Conservation (phyloP, 2,888 invertebrate genomes). For the Cordylochernes scorpioides region DNA sequence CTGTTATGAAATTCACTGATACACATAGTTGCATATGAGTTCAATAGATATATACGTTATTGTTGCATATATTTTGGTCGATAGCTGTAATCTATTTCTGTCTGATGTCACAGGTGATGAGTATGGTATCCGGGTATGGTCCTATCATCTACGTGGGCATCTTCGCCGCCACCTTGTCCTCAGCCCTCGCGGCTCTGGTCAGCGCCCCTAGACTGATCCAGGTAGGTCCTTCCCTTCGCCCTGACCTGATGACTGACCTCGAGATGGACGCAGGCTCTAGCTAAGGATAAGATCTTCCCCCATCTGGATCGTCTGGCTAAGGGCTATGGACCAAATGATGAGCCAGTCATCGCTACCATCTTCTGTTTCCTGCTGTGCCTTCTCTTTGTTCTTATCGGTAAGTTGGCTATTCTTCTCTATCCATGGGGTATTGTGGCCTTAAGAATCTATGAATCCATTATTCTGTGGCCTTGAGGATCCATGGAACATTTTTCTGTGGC, state of each 20-base stretch:
- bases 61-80: too few relatives aligned
- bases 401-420: slow-evolving; percentile 20
- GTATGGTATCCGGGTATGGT: slow-evolving; percentile 35
- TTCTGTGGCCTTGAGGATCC: too few relatives aligned
- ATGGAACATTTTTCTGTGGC: too few relatives aligned
- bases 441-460: background rate
- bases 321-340: slow-evolving; percentile 27
- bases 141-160: slow-evolving; percentile 82
- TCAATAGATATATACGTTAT: too few relatives aligned
- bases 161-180: slow-evolving; percentile 83
- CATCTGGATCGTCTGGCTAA: slow-evolving; percentile 27
- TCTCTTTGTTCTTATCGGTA: slow-evolving; percentile 16
- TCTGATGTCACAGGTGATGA: slow-evolving; percentile 21
- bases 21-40: too few relatives aligned
- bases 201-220: slow-evolving; percentile 50
- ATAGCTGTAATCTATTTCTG: too few relatives aligned
- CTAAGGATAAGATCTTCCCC: slow-evolving; percentile 30
- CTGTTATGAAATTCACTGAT: too few relatives aligned
- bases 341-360: slow-evolving; percentile 27
- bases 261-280: slow-evolving; percentile 23
- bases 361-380: slow-evolving; percentile 26
- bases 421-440: background rate
- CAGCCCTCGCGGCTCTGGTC: slow-evolving; percentile 72
- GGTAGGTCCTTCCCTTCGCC: slow-evolving; percentile 1
- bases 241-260: background rate